Conservation (phyloP, 2,113 vertebrate species). For the Nettapus auritus region DNA sequence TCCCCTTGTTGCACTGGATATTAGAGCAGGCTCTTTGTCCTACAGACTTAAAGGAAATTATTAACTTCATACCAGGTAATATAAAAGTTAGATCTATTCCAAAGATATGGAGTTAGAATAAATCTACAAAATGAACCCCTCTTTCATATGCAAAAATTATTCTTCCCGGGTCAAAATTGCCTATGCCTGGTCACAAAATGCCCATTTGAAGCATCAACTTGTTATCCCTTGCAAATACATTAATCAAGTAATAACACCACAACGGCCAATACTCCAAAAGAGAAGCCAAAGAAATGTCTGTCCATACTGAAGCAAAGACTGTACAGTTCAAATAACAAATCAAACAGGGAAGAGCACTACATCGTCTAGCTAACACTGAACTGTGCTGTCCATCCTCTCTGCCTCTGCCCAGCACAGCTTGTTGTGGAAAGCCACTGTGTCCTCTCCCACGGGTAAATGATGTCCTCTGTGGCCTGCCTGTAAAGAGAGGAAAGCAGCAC, state of each 20-base stretch:
- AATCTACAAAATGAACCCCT: not conserved
- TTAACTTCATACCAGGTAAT: not conserved
- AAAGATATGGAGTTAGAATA: not conserved
- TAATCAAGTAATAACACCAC: not conserved
- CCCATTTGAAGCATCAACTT: not conserved
- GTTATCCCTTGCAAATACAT: not conserved
- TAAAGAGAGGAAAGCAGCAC: not conserved
- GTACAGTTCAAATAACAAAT: not conserved
- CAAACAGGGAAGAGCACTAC: not conserved
- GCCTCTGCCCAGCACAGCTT: not conserved
- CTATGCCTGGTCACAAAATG: not conserved
- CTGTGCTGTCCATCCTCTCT: accelerated
- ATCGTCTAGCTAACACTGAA: not conserved
- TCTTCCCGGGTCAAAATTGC: not conserved
- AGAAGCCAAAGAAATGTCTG: not conserved
- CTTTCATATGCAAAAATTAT: not conserved
- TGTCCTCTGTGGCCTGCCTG: not conserved
- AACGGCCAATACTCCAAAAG: not conserved
- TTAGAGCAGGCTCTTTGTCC: not conserved
- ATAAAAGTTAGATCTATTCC: not conserved
- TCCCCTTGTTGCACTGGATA: not conserved
- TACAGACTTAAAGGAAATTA: not conserved
- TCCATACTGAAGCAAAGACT: not conserved
- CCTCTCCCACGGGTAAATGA: not conserved
- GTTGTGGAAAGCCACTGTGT: not conserved